Evolutionary conservation across 2,797 vertebrate species (phyloP).

Genomic region (Clarias pachynema): DNA sequence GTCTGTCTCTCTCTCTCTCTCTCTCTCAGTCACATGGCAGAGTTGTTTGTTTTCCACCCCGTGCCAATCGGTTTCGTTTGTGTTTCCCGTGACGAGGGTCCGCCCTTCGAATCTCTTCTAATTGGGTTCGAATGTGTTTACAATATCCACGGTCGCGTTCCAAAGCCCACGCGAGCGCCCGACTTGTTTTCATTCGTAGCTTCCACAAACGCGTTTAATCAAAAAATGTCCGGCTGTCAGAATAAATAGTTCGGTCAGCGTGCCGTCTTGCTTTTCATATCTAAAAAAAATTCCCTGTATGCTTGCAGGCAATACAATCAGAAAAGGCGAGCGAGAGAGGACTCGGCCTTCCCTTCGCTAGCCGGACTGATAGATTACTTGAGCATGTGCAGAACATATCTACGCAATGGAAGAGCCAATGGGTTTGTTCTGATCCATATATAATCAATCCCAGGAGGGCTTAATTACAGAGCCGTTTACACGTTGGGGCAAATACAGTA

Average conservation of each 20-base stretch:
- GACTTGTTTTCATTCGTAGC: constrained; percentile 72
- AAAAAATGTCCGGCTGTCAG: constrained; percentile 77
- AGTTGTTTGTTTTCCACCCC: background rate
- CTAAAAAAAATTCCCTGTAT: constrained; percentile 25
- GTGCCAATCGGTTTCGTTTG: constrained; percentile 18
- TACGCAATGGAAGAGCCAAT: constrained; percentile 18
- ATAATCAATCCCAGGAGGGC: constrained; percentile 23
- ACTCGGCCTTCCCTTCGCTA: background rate
- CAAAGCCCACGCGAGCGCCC: constrained; percentile 61
- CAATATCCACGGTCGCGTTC: constrained; percentile 48
- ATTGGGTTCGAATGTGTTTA: constrained; percentile 61
- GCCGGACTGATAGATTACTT: background rate
- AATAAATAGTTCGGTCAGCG: constrained; percentile 76
- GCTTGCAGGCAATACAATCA: constrained; percentile 38
- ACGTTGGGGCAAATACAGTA: constrained; percentile 43
- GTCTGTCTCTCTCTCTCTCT: background rate
- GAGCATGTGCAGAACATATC: constrained; percentile 11
- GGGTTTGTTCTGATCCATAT: constrained; percentile 44
- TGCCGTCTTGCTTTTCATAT: constrained; percentile 61
- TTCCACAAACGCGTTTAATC: constrained; percentile 67
- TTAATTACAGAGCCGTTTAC: constrained; percentile 30
- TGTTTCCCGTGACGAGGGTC: constrained; percentile 31
- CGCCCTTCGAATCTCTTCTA: constrained; percentile 39
- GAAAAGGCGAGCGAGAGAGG: background rate
- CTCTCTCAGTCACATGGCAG: constrained; percentile 21